Evolutionary conservation across 2,888 invertebrate species (phyloP).

Genomic region (Chymomyza fuscimana): DNA sequence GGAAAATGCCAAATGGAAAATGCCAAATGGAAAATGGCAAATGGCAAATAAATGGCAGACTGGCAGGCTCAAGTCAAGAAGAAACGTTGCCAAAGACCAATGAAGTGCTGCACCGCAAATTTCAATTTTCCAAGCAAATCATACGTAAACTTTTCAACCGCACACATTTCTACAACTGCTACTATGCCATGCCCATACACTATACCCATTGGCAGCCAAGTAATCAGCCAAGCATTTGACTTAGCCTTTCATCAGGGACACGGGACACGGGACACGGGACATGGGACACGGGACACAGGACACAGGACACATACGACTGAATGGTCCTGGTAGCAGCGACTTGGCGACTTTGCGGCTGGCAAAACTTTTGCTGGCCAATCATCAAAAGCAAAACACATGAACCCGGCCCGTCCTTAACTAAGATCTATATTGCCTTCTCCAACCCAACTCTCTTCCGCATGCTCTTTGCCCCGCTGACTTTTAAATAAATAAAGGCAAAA

Average conservation of each 20-base stretch:
- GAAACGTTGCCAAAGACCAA: constrained; percentile 17
- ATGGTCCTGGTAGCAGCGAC: constrained; percentile 14
- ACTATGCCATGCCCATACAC: too few relatives aligned
- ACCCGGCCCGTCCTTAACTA: constrained; percentile 8
- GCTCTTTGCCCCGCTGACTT: constrained; percentile 14
- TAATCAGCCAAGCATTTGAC: constrained; percentile 66
- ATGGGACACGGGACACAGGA: constrained; percentile 28
- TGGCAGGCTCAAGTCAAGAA: not conserved
- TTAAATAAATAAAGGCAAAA: constrained; percentile 49
- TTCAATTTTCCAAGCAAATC: constrained; percentile 69
- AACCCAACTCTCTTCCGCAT: too few relatives aligned
- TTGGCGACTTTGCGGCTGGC: constrained; percentile 51
- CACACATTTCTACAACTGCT: constrained; percentile 9
- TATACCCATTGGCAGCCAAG: constrained; percentile 28
- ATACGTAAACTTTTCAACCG: constrained; percentile 60
- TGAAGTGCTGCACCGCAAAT: constrained; percentile 53
- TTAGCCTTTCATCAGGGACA: constrained; percentile 63
- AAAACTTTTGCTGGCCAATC: constrained; percentile 65
- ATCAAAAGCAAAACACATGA: constrained; percentile 31
- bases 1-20: constrained; percentile 1
- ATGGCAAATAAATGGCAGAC: constrained; percentile 27
- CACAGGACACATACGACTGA: not conserved
- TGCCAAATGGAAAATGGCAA: not conserved
- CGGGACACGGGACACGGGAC: constrained; percentile 22
- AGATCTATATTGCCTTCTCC: not conserved